Evolutionary conservation across 37 sponge, comb jelly and placozoan species (phyloP).

Genomic region (Beroe forskalii): DNA sequence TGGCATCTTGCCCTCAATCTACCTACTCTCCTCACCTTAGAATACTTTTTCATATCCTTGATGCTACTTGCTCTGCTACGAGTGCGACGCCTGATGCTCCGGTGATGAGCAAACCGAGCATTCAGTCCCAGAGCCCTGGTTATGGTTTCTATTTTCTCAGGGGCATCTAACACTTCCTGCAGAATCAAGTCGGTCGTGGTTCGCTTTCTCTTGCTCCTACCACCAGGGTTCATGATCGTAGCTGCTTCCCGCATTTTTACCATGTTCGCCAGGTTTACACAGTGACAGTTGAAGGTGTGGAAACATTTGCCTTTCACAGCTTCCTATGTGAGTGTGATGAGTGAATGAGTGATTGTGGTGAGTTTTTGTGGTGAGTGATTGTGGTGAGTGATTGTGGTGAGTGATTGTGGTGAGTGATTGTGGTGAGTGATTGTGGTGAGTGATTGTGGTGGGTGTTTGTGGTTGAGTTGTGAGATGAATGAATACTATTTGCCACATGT

Average conservation of each 20-base stretch:
- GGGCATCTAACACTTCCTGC: background rate
- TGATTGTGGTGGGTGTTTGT: too few relatives aligned
- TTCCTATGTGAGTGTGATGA: background rate
- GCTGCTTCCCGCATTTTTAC: background rate
- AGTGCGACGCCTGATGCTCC: background rate
- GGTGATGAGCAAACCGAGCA: constrained; percentile 14
- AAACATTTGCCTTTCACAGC: constrained; percentile 40
- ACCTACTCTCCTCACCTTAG: too few relatives aligned
- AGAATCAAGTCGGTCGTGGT: background rate
- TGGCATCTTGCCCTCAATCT: too few relatives aligned
- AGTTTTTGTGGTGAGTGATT: background rate
- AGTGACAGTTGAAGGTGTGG: constrained; percentile 63
- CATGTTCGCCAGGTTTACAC: background rate
- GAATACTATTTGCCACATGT: too few relatives aligned
- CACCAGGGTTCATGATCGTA: background rate
- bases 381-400: background rate
- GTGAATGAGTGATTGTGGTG: constrained; percentile 57
- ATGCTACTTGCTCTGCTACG: background rate
- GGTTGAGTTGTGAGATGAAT: too few relatives aligned
- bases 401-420: background rate
- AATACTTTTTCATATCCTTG: background rate
- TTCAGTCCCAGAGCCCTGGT: constrained; percentile 38
- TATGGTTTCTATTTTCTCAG: background rate
- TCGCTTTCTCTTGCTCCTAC: background rate
- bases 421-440: background rate